Conservation (phyloP, 2,113 vertebrate genomes). For the Carassius auratus region DNA sequence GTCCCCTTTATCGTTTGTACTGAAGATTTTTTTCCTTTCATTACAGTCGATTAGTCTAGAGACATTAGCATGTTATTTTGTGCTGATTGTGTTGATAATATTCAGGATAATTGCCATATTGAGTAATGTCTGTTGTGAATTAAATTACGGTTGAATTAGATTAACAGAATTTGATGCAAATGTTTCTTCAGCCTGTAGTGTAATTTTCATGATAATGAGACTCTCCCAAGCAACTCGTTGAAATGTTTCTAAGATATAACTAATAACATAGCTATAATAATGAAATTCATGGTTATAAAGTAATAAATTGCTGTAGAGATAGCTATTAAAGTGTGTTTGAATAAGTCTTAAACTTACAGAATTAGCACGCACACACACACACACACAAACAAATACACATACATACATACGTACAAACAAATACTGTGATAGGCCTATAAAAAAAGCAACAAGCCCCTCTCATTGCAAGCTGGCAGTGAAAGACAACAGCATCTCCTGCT, state of each 20-base stretch:
- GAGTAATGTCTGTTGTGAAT: conserved; percentile 46
- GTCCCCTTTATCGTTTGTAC: too few relatives aligned
- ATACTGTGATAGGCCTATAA: background rate
- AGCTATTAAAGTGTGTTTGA: background rate
- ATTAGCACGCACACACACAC: background rate
- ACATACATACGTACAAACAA: too few relatives aligned
- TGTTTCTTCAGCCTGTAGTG: conserved; percentile 38
- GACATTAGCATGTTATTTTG: conserved; percentile 38
- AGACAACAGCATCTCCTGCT: too few relatives aligned
- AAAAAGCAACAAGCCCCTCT: background rate
- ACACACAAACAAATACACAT: too few relatives aligned
- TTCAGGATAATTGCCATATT: conserved; percentile 45
- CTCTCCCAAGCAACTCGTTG: conserved; percentile 3
- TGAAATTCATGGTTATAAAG: background rate
- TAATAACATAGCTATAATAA: conserved; percentile 20
- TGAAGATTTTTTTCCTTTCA: conserved; percentile 8
- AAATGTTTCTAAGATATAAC: conserved; percentile 5
- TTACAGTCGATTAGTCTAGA: conserved; percentile 32
- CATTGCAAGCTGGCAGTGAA: too few relatives aligned
- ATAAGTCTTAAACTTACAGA: background rate
- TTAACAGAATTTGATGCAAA: conserved; percentile 34
- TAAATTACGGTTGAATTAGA: conserved; percentile 45
- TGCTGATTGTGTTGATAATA: conserved; percentile 40
- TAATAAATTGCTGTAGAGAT: background rate
- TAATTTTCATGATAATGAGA: conserved; percentile 28